These are phyloP conservation scores for Orientallactaga sibirica DNA, from an alignment of 2,797 vertebrate genomes.

Conservation along the genomic window DNA sequence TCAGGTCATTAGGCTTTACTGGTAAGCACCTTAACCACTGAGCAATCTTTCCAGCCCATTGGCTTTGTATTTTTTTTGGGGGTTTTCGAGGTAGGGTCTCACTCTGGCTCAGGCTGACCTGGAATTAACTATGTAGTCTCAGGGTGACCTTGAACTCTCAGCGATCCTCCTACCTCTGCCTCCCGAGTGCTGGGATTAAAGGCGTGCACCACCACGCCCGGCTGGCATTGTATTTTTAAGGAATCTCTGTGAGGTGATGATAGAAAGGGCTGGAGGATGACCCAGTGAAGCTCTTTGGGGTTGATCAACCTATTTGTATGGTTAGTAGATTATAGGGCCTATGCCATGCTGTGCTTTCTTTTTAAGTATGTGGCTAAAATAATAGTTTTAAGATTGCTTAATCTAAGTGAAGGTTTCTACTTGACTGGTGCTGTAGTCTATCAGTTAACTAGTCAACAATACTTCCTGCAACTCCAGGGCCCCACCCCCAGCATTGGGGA, in stretches of 20 bases:
- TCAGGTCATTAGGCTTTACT: no score
- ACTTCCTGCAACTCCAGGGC: not conserved
- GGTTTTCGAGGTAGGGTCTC: no score
- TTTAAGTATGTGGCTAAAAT: not conserved
- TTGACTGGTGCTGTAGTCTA: not conserved
- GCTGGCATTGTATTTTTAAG: not conserved
- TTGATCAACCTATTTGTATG: not conserved
- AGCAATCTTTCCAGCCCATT: not conserved
- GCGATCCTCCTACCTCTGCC: no score
- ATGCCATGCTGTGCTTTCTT: not conserved
- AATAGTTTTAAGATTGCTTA: not conserved
- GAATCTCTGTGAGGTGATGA: not conserved
- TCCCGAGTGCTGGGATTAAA: no score
- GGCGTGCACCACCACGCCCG: no score
- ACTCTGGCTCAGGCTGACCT: no score
- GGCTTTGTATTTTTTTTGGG: not conserved
- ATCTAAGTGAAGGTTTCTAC: not conserved
- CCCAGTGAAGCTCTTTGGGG: not conserved
- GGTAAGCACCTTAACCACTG: no score
- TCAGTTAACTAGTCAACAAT: not conserved
- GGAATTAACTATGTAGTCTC: no score
- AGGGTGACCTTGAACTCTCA: no score
- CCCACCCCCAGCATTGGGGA: not conserved
- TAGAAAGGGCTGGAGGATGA: not conserved
- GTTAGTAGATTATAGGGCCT: conserved; percentile 56